Percentiles rank a stretch among this genome's conserved stretches.
Conservation (phyloP, 1,140 invertebrate genomes). For the Drosophila suzukii region DNA sequence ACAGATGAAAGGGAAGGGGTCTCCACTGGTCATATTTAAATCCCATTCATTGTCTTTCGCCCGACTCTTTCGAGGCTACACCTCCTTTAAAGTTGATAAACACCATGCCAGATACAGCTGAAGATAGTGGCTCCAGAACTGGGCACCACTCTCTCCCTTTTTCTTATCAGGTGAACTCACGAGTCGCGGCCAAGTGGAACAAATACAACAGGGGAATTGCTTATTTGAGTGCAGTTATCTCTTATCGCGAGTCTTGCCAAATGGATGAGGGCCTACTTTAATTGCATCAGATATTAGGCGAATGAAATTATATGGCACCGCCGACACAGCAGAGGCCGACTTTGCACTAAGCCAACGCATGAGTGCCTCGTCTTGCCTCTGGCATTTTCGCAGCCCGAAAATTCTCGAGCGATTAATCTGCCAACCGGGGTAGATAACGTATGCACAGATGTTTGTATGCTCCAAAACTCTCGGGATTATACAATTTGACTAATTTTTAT, state of each 20-base stretch:
- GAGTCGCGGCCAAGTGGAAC: slow-evolving; percentile 10
- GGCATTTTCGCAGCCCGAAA: slow-evolving; percentile 10
- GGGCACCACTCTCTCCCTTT: slow-evolving; percentile 16
- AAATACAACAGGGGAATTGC: slow-evolving; percentile 33
- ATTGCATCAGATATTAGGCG: slow-evolving; percentile 57
- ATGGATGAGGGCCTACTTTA: slow-evolving; percentile 52
- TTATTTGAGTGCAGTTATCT: slow-evolving; percentile 44
- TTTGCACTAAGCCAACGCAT: slow-evolving; percentile 59
- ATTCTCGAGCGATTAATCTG: slow-evolving; percentile 46
- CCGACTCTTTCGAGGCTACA: slow-evolving; percentile 8
- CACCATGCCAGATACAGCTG: slow-evolving; percentile 21
- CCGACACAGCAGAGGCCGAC: slow-evolving; percentile 36
- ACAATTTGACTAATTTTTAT: slow-evolving; percentile 36
- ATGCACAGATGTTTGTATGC: background rate
- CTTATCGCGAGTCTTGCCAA: slow-evolving; percentile 41
- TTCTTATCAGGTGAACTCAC: slow-evolving; percentile 34
- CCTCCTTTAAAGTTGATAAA: slow-evolving; percentile 6
- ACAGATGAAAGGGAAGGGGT: background rate
- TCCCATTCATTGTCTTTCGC: slow-evolving; percentile 1
- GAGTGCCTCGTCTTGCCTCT: slow-evolving; percentile 11
- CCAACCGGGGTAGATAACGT: slow-evolving; percentile 25
- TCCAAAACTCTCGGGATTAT: slow-evolving; percentile 20
- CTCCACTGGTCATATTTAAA: background rate
- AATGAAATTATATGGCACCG: slow-evolving; percentile 48
- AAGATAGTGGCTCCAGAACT: slow-evolving; percentile 24